Evolutionary conservation across 2,888 invertebrate genomes (phyloP).

Genomic region (Eupithecia subumbrata): DNA sequence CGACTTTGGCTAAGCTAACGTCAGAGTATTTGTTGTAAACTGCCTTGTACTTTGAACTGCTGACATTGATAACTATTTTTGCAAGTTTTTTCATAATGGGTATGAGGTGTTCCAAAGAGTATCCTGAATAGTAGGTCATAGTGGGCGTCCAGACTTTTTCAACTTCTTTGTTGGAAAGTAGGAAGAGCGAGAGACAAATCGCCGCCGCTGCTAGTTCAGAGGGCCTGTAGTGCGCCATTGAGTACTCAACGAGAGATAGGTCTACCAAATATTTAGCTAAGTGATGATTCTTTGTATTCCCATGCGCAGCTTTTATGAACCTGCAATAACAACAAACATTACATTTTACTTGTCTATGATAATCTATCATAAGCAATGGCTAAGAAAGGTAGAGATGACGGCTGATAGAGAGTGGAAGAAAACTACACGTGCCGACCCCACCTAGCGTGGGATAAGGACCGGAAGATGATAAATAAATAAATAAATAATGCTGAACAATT

Average conservation of each 20-base stretch:
- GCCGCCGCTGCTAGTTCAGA: slow-evolving; percentile 94
- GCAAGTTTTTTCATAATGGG: slow-evolving; percentile 89
- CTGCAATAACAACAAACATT: slow-evolving; percentile 60
- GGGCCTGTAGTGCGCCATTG: slow-evolving; percentile 90
- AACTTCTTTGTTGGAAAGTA: slow-evolving; percentile 80
- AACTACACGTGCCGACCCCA: too few relatives aligned
- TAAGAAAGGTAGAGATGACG: too few relatives aligned
- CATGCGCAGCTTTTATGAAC: slow-evolving; percentile 85
- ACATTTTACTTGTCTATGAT: background rate
- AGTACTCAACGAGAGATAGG: slow-evolving; percentile 91
- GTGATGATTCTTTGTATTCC: slow-evolving; percentile 86
- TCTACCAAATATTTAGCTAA: slow-evolving; percentile 97
- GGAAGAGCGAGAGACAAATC: slow-evolving; percentile 87
- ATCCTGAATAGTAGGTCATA: slow-evolving; percentile 90
- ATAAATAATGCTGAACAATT: too few relatives aligned
- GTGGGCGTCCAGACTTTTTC: slow-evolving; percentile 89
- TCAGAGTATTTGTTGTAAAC: slow-evolving; percentile 87
- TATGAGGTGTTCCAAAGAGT: slow-evolving; percentile 87
- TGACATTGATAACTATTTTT: slow-evolving; percentile 86
- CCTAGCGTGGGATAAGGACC: too few relatives aligned
- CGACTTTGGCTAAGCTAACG: slow-evolving; percentile 85
- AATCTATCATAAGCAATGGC: background rate
- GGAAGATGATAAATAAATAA: too few relatives aligned
- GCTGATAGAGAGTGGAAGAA: too few relatives aligned
- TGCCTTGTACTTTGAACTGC: slow-evolving; percentile 88